Percentiles rank a stretch among this genome's conserved stretches.
phyloP scores from a whole-genome alignment of 1,140 invertebrate species.

The Drosophila leontia region DNA sequence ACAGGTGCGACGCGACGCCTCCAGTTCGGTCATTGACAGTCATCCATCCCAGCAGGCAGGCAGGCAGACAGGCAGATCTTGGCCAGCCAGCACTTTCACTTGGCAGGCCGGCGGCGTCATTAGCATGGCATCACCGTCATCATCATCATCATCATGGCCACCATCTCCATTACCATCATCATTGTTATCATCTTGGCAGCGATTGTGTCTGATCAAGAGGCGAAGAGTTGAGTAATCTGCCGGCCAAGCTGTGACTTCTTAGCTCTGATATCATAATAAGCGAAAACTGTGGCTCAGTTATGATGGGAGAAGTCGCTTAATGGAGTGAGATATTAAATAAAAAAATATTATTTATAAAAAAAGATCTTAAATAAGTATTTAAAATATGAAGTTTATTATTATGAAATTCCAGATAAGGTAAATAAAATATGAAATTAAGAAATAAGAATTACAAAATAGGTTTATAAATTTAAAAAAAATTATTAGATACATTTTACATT shows the following conservation, averaged over 20 bases:
- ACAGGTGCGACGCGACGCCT: slow-evolving; percentile 14
- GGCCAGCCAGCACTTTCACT: slow-evolving; percentile 31
- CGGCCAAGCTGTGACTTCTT: neutral
- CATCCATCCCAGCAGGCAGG: neutral
- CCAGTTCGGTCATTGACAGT: slow-evolving; percentile 28
- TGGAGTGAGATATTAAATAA: neutral
- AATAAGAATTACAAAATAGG: neutral
- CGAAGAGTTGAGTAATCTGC: slow-evolving; percentile 19
- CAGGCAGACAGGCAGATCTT: neutral
- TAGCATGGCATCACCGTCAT: slow-evolving; percentile 37
- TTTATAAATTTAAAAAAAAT: neutral
- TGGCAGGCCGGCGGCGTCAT: slow-evolving; percentile 10
- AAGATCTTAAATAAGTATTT: neutral
- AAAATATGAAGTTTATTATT: too few relatives aligned
- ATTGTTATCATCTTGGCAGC: slow-evolving; percentile 8
- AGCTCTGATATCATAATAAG: slow-evolving; percentile 3
- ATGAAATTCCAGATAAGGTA: neutral
- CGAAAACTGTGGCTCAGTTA: neutral
- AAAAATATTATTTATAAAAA: neutral
- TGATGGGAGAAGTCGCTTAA: neutral
- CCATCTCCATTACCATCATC: slow-evolving; percentile 19
- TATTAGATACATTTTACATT: too few relatives aligned
- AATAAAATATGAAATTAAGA: neutral
- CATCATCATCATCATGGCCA: slow-evolving; percentile 6
- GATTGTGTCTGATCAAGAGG: slow-evolving; percentile 3